Evolutionary conservation across 2,797 vertebrate species (phyloP).

Genomic region (Tragelaphus oryx): DNA sequence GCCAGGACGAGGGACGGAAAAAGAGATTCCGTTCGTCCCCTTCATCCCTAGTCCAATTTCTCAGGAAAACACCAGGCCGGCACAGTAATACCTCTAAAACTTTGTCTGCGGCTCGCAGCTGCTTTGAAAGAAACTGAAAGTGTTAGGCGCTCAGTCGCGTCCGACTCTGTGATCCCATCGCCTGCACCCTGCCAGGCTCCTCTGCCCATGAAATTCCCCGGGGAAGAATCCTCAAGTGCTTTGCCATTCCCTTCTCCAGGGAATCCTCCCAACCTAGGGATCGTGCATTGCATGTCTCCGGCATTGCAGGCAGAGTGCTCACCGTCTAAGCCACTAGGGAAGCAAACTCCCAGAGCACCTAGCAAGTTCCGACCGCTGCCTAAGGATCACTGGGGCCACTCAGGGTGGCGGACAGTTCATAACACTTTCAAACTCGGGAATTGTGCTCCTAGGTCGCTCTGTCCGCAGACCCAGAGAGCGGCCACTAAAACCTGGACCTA

Average conservation of each 20-base stretch:
- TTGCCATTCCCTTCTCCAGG: background rate
- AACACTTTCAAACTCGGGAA: background rate
- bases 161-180: background rate
- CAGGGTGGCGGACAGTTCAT: no score
- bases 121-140: background rate
- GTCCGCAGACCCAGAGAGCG: no score
- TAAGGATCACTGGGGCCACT: background rate
- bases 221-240: background rate
- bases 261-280: background rate
- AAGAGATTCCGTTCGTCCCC: background rate
- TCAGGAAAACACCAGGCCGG: background rate
- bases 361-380: background rate
- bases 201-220: background rate
- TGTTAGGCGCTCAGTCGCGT: background rate
- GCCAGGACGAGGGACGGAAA: background rate
- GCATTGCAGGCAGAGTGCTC: background rate
- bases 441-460: no score
- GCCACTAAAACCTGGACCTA: rapidly evolving
- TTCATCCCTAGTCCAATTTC: background rate
- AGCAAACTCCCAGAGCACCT: background rate
- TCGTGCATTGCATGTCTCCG: background rate
- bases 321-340: background rate
- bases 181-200: background rate
- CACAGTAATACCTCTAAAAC: background rate
- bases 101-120: rapidly evolving